Base-by-base conservation (phyloP, 1,140 invertebrate species). In the Monochamus saltuarius region DNA sequence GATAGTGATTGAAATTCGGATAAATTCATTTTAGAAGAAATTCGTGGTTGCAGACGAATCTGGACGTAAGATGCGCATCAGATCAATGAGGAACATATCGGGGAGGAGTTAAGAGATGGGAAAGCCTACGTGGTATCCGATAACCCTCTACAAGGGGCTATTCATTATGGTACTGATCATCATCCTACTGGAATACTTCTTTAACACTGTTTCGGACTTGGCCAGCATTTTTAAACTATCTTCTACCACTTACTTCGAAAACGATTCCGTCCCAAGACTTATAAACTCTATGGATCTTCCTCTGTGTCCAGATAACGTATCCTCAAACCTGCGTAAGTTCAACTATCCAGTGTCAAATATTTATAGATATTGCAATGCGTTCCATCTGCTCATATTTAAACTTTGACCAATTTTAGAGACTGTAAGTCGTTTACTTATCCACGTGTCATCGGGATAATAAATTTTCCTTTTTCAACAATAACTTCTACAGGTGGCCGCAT, bases 401-500 rank as follows among this genome's bases (percentile, higher is more conserved):
- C 45, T 13, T 45, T 49, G 6, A 34, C 11, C n/a, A n/a, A n/a
- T n/a, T n/a, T n/a, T n/a, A n/a, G n/a, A n/a, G n/a, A n/a, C n/a
- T n/a, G n/a, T n/a, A n/a, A n/a, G n/a, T n/a, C n/a, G n/a, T n/a
- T n/a, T n/a, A n/a, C n/a, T n/a, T n/a, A n/a, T n/a, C n/a, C n/a
- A n/a, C n/a, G n/a, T n/a, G n/a, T n/a, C n/a, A n/a, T n/a, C n/a
- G n/a, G n/a, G n/a, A n/a, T n/a, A n/a, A n/a, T n/a, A n/a, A n/a
- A n/a, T n/a, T n/a, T n/a, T n/a, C n/a, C n/a, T n/a, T n/a, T n/a
- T n/a, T n/a, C 4, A 40, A 16, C 11, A 2, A 40, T 60, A n/a
- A n/a, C 37, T 50, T 55, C 69, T 69, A 0, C 59, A 79, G 78
- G 69, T 68, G 79, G 80, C 46, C 73, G 77, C 47, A 68, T 81